A percentile compares a stretch with the other conserved stretches of the same genome.
Evolutionary conservation across 2,113 vertebrate species (phyloP).

Genomic region (Brachyhypopomus occidentalis): DNA sequence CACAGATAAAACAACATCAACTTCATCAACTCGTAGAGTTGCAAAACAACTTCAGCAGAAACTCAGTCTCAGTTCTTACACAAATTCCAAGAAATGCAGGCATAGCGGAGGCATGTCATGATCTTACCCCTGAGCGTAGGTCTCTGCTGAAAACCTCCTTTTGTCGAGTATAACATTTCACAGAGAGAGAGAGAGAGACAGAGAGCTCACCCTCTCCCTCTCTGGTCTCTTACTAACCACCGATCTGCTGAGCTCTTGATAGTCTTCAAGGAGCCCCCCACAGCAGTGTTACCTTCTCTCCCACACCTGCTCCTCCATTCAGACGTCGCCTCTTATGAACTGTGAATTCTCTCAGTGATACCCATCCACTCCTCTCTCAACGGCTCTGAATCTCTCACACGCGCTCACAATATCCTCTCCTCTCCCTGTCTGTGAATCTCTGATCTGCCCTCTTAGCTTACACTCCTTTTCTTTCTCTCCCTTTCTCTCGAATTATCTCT

Average conservation of each 20-base stretch:
- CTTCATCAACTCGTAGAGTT: not conserved
- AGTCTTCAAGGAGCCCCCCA: too few species aligned
- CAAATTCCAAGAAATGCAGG: not conserved
- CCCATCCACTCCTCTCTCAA: not conserved
- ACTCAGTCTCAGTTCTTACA: too few species aligned
- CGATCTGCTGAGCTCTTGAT: not conserved
- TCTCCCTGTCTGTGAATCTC: not conserved
- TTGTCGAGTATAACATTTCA: not conserved
- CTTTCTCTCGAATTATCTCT: not conserved
- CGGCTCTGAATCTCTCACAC: not conserved
- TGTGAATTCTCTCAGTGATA: not conserved
- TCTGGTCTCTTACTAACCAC: not conserved
- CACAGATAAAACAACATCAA: not conserved
- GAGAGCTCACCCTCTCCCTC: too few species aligned
- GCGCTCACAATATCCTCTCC: not conserved
- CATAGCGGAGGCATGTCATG: not conserved
- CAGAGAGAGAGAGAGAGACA: not conserved
- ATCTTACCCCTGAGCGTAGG: not conserved
- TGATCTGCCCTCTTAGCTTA: not conserved
- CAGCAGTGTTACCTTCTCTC: not conserved
- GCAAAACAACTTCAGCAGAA: too few species aligned
- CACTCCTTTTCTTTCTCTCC: not conserved
- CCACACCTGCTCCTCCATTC: not conserved
- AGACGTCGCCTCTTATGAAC: not conserved
- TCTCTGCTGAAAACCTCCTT: not conserved